Evolutionary conservation across 2,888 invertebrate genomes (phyloP), one percentile per base, ranked within the genome.

Genomic region (Dilophus febrilis): DNA sequence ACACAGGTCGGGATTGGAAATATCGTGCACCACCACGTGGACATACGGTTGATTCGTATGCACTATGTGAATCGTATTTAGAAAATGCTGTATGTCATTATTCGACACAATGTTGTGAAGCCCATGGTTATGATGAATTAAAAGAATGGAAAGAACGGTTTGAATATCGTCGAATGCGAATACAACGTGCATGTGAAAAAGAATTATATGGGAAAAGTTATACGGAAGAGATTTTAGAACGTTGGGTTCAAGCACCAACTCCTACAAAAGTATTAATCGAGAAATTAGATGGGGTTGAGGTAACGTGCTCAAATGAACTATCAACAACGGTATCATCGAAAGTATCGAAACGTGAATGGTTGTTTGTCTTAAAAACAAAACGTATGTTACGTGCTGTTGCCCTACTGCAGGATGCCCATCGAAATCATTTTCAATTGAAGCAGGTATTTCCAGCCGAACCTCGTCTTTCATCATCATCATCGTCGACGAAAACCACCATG

Each of bases 121-220:
- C 83, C 2, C 83, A 83, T 53, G 77, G 78, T 2, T 57, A 66
- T 17, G 75, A 72, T 36, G 83, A 83, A 55, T 58, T 82, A 8
- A 66, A 68, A 18, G 81, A 82, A 56, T 82, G 83, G 82, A 71
- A 72, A 49, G 73, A 76, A 47, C 60, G 80, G 41, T 79, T 78
- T 54, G 72, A 75, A 47, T 75, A 77, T 51, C 63, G 77, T 16
- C 64, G 68, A 47, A 74, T 71, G 70, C 69, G 70, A 47, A 54
- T 73, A 42, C 68, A 72, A 52, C 63, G 70, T 47, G 77, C 77
- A 6, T 71, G 70, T 50, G 77, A 78, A 48, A 74, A 75, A 50
- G 72, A 74, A 53, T 59, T 76, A n/a, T 75, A 72, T 54, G 77
- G 77, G 39, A 65, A 65, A 47, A 64, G 64, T 14, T 65, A 64